A percentile compares a stretch with the other conserved stretches of the same genome.
Evolutionary conservation across 2,113 vertebrate genomes (phyloP).

Genomic region (Phycodurus eques): DNA sequence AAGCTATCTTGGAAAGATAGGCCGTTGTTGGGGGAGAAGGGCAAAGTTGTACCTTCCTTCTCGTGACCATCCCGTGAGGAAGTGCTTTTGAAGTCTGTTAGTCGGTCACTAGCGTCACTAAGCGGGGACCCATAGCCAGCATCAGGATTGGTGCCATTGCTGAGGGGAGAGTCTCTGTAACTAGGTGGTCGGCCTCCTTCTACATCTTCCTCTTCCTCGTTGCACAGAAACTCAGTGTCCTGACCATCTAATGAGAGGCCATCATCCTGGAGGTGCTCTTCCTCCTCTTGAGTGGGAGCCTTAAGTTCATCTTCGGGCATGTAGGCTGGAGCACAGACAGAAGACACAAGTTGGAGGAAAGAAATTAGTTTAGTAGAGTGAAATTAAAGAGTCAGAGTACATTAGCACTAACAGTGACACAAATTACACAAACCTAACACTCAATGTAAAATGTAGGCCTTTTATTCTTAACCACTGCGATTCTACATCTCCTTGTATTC

Average conservation of each 20-base stretch:
- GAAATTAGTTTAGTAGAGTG: conserved; percentile 58
- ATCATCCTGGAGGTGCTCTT: conserved; percentile 85
- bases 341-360: conserved; percentile 14
- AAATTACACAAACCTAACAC: conserved; percentile 60
- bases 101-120: conserved; percentile 92
- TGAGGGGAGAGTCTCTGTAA: conserved; percentile 94
- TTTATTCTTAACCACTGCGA: conserved; percentile 47
- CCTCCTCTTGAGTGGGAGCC: conserved; percentile 83
- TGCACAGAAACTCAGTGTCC: conserved; percentile 87
- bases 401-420: conserved; percentile 55
- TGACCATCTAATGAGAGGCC: conserved; percentile 88
- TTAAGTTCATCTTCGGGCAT: conserved; percentile 97
- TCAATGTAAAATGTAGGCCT: conserved; percentile 56
- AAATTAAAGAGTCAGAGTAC: conserved; percentile 67
- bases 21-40: conserved; percentile 70
- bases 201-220: conserved; percentile 86
- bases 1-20: conserved; percentile 95
- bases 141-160: conserved; percentile 93
- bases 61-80: conserved; percentile 88
- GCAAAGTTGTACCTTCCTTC: conserved; percentile 77
- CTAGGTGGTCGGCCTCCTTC: conserved; percentile 81
- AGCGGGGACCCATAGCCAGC: conserved; percentile 94
- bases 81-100: conserved; percentile 88
- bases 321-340: conserved; percentile 82
- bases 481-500: conserved; percentile 41